These are phyloP conservation scores for Peromyscus maniculatus DNA, from an alignment of 2,113 vertebrate genomes.

Conservation along the genomic window DNA sequence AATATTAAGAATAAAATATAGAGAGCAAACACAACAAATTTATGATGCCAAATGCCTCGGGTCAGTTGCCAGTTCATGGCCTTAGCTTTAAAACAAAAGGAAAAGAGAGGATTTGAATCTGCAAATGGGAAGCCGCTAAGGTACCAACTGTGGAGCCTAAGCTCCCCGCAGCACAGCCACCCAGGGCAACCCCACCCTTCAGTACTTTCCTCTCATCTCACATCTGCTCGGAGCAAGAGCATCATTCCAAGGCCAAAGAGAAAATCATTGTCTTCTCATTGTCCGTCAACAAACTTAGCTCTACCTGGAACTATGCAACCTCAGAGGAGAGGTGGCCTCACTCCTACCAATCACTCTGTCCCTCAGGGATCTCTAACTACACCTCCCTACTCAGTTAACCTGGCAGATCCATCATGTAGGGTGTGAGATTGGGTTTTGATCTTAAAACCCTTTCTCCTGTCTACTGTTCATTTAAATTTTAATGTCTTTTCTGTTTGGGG, in stretches of 20 bases:
- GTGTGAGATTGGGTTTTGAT: not conserved
- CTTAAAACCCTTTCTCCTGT: not conserved
- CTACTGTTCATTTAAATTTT: not conserved
- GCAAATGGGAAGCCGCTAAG: not conserved
- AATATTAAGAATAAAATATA: constrained; percentile 20
- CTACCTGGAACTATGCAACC: not conserved
- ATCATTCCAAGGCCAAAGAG: not conserved
- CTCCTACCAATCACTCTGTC: not conserved
- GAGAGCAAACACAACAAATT: not conserved
- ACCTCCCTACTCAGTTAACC: not conserved
- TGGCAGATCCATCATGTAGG: not conserved
- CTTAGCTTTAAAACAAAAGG: not conserved
- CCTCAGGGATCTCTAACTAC: not conserved
- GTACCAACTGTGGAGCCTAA: fast-evolving
- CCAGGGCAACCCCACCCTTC: not conserved
- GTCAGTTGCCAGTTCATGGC: not conserved
- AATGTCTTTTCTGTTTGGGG: not conserved
- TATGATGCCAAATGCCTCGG: not conserved
- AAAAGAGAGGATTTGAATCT: not conserved
- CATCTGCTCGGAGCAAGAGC: not conserved
- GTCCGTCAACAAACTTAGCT: not conserved
- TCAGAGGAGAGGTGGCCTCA: not conserved
- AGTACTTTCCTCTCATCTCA: not conserved
- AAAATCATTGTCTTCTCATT: not conserved
- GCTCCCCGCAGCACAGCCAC: not conserved